A percentile compares a stretch with the other conserved stretches of the same genome.
phyloP scores from a whole-genome alignment of 2,113 vertebrate species.

The Varanus salvator region DNA sequence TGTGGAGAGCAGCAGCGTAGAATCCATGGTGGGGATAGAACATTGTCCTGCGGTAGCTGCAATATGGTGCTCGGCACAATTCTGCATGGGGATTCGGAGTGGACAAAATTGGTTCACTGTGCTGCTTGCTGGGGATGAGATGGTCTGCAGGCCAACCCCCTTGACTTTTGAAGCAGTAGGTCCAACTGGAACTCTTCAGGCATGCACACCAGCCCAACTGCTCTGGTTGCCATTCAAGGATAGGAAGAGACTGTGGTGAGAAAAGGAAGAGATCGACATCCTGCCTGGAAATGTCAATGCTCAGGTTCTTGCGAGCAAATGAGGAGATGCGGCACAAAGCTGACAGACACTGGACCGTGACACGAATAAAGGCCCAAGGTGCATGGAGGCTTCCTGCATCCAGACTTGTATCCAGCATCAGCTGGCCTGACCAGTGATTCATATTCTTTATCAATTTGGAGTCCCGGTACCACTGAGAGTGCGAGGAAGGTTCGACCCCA shows the following conservation, averaged over 20 bases:
- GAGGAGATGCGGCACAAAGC: neutral
- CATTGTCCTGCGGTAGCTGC: constrained; percentile 41
- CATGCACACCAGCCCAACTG: constrained; percentile 54
- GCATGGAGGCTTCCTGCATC: neutral
- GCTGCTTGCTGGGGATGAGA: constrained; percentile 40
- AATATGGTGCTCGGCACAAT: constrained; percentile 44
- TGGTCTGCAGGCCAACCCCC: constrained; percentile 16
- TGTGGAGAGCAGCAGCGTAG: neutral
- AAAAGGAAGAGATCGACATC: constrained; percentile 54
- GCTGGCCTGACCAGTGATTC: constrained; percentile 26
- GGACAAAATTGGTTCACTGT: accelerated
- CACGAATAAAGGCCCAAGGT: neutral
- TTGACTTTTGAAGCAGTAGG: constrained; percentile 53
- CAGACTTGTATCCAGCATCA: neutral
- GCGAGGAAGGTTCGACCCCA: constrained; percentile 12
- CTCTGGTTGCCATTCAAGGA: neutral
- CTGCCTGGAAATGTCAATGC: constrained; percentile 16
- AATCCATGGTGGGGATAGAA: constrained; percentile 23
- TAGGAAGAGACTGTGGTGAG: neutral
- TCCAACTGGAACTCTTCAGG: constrained; percentile 52
- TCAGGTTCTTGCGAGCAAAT: constrained; percentile 40
- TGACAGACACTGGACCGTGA: constrained; percentile 7
- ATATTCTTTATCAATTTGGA: neutral
- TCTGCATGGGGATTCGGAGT: constrained; percentile 10
- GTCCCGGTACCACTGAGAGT: constrained; percentile 42